Percentiles rank a stretch among this genome's conserved stretches.
These are phyloP conservation scores for Sceloporus undulatus DNA, from an alignment of 2,113 vertebrate genomes.

Conservation along the genomic window DNA sequence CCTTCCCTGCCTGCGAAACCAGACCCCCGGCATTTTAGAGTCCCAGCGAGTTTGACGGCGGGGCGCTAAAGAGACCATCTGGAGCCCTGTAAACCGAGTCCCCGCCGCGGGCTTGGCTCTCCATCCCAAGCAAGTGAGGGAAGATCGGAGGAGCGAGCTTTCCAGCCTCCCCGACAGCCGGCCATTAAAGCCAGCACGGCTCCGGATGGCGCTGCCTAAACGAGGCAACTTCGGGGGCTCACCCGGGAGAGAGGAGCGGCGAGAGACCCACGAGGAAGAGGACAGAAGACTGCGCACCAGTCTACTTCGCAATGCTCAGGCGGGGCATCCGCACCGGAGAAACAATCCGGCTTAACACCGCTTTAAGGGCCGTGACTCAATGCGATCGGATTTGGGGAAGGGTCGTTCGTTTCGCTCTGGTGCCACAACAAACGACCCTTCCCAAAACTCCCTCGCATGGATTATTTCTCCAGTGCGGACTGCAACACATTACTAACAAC, in stretches of 20 bases:
- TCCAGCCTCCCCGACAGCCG: conserved; percentile 76
- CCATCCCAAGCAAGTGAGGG: conserved; percentile 72
- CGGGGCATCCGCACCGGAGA: too few relatives aligned
- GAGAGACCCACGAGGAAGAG: too few relatives aligned
- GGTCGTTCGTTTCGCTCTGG: too few relatives aligned
- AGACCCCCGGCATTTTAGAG: neutral
- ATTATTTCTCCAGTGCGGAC: too few relatives aligned
- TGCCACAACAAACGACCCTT: too few relatives aligned
- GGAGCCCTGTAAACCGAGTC: conserved; percentile 73
- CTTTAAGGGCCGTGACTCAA: too few relatives aligned
- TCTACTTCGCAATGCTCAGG: too few relatives aligned
- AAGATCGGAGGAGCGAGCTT: conserved; percentile 76
- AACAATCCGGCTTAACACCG: too few relatives aligned
- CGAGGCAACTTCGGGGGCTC: conserved; percentile 61
- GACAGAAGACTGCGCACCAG: too few relatives aligned
- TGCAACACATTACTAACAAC: too few relatives aligned
- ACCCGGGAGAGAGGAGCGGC: neutral
- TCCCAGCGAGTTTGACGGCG: conserved; percentile 34
- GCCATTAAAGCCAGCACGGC: conserved; percentile 85
- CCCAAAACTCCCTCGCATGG: too few relatives aligned
- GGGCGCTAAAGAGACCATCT: conserved; percentile 70
- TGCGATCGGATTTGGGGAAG: too few relatives aligned
- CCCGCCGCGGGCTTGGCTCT: conserved; percentile 73
- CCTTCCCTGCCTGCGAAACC: neutral
- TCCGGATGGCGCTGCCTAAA: conserved; percentile 78